These are phyloP conservation scores for Sebastes minor DNA, from an alignment of 2,797 vertebrate genomes.

Conservation along the genomic window DNA sequence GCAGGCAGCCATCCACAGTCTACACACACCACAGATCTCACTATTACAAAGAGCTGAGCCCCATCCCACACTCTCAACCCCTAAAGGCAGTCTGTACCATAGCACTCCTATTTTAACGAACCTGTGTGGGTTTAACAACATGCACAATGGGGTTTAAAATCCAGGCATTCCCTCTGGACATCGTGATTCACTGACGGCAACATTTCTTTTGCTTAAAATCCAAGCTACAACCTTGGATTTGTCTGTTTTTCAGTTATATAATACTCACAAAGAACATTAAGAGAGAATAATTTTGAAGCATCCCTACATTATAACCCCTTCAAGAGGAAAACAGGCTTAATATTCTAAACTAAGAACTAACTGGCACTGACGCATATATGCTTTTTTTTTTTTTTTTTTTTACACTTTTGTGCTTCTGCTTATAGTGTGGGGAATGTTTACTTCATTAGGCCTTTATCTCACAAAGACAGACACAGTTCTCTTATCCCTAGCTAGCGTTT, in stretches of 20 bases:
- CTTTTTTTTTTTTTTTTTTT: not conserved
- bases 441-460: conserved; percentile 64
- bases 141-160: conserved; percentile 68
- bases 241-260: conserved; percentile 55
- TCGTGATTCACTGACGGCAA: conserved; percentile 61
- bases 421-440: conserved; percentile 31
- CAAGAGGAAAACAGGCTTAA: conserved; percentile 46
- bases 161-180: conserved; percentile 64
- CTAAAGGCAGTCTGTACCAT: conserved; percentile 57
- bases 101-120: conserved; percentile 69
- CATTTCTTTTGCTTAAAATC: conserved; percentile 49
- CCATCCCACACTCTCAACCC: conserved; percentile 59
- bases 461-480: conserved; percentile 36
- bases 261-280: conserved; percentile 52
- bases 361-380: conserved; percentile 19
- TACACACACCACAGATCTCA: conserved; percentile 46
- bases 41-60: conserved; percentile 59
- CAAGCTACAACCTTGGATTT: conserved; percentile 42
- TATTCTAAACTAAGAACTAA: conserved; percentile 46
- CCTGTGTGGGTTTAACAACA: conserved; percentile 71
- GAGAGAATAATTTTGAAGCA: conserved; percentile 41
- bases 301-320: conserved; percentile 32
- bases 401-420: conserved; percentile 25
- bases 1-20: conserved; percentile 46
- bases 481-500: conserved; percentile 31